A percentile compares a stretch with the other conserved stretches of the same genome.
Conservation (phyloP, 2,888 invertebrate species). For the Nemapogon koenigi region DNA sequence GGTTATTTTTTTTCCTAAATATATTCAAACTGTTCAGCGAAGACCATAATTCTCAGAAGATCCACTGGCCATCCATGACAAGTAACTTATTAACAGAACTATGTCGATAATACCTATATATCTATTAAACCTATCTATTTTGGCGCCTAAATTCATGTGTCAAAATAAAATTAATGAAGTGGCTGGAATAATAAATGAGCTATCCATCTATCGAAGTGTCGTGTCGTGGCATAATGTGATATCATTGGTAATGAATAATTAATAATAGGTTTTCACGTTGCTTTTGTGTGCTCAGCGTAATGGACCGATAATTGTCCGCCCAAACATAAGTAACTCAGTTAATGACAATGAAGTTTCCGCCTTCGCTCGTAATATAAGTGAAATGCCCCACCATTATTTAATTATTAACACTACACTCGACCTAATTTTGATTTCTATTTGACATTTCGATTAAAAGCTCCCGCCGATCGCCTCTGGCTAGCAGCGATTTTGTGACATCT, state of each 20-base stretch:
- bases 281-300: conserved; percentile 47
- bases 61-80: too few species aligned
- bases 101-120: too few species aligned
- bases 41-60: too few species aligned
- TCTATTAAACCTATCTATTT: too few species aligned
- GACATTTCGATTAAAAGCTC: conserved; percentile 58
- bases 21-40: too few species aligned
- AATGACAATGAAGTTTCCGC: conserved; percentile 37
- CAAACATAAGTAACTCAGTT: conserved; percentile 60
- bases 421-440: conserved; percentile 65
- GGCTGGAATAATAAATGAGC: too few species aligned
- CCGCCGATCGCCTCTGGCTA: conserved; percentile 42
- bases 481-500: conserved; percentile 61
- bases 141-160: too few species aligned
- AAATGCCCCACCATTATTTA: conserved; percentile 44
- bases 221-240: not conserved
- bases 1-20: too few species aligned
- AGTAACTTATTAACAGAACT: too few species aligned
- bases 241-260: not conserved
- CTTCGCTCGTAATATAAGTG: conserved; percentile 2
- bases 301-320: conserved; percentile 60
- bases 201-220: too few species aligned
- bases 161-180: too few species aligned
- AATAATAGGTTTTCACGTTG: not conserved
- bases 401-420: conserved; percentile 64